Conservation (phyloP, 2,888 invertebrate genomes). For the Dryobota labecula region DNA sequence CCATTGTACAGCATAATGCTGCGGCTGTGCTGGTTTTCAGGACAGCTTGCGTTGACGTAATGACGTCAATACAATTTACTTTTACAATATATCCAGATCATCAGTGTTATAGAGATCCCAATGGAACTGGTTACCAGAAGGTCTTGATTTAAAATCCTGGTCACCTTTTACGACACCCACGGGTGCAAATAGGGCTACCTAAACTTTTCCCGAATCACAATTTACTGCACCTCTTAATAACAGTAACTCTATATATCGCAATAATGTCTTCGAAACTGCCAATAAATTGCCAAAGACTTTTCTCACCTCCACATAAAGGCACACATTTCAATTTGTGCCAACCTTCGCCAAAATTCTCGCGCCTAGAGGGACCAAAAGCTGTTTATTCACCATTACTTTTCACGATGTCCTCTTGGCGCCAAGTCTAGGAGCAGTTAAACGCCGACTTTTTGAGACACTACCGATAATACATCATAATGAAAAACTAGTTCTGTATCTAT, state of each 20-base stretch:
- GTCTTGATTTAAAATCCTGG: slow-evolving; percentile 13
- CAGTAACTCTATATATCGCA: slow-evolving; percentile 20
- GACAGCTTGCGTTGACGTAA: too few species aligned
- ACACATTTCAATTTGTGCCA: slow-evolving; percentile 43
- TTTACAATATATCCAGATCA: neutral
- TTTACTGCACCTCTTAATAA: slow-evolving; percentile 36
- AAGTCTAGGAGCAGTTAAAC: slow-evolving; percentile 36
- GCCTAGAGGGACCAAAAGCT: slow-evolving; percentile 1
- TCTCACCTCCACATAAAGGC: slow-evolving; percentile 29
- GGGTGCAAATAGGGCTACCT: slow-evolving; percentile 5
- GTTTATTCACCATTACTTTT: slow-evolving; percentile 38
- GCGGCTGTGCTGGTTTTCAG: too few species aligned
- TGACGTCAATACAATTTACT: too few species aligned
- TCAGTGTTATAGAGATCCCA: neutral
- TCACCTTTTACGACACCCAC: slow-evolving; percentile 28
- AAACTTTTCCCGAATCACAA: slow-evolving; percentile 9
- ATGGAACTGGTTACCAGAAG: neutral
- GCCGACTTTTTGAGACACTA: slow-evolving; percentile 43
- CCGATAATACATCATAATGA: slow-evolving; percentile 56
- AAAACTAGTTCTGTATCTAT: slow-evolving; percentile 34
- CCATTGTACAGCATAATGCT: too few species aligned
- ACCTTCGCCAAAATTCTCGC: neutral
- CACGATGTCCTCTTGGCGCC: slow-evolving; percentile 54
- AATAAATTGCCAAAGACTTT: slow-evolving; percentile 34
- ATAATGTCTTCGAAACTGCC: slow-evolving; percentile 27